These are phyloP conservation scores for Drosophila anceps DNA, from an alignment of 2,888 invertebrate species.

Conservation along the genomic window DNA sequence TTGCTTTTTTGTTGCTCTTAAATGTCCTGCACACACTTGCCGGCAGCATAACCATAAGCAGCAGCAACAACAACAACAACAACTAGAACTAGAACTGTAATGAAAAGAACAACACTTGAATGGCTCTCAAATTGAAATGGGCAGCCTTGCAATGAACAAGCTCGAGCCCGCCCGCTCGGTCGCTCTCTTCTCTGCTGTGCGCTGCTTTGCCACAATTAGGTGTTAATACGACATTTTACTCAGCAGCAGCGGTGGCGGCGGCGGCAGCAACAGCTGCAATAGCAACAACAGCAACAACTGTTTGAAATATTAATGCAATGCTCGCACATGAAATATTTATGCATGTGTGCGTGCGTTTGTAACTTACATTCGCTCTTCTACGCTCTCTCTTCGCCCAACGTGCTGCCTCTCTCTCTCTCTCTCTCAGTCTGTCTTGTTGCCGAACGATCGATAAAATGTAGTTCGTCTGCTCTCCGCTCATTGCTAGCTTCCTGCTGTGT, in stretches of 20 bases:
- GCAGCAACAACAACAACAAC: slow-evolving; percentile 1
- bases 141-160: slow-evolving; percentile 1
- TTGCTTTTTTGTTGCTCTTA: slow-evolving; percentile 18
- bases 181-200: neutral
- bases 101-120: slow-evolving; percentile 24
- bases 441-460: slow-evolving; percentile 73
- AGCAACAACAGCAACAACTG: slow-evolving; percentile 39
- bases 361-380: slow-evolving; percentile 12
- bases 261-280: slow-evolving; percentile 11
- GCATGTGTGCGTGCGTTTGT: slow-evolving; percentile 32
- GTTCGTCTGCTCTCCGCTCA: slow-evolving; percentile 37
- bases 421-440: slow-evolving; percentile 18
- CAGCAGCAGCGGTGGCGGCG: slow-evolving; percentile 31
- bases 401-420: neutral
- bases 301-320: slow-evolving; percentile 52
- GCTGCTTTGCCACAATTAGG: slow-evolving; percentile 67
- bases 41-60: slow-evolving; percentile 2
- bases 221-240: slow-evolving; percentile 73
- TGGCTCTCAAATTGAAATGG: slow-evolving; percentile 26
- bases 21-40: slow-evolving; percentile 19
- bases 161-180: neutral
- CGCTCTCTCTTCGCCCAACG: slow-evolving; percentile 8
- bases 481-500: slow-evolving; percentile 56
- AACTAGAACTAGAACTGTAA: neutral
- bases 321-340: slow-evolving; percentile 60